Base-by-base conservation (phyloP, 1,140 invertebrate genomes). In the Drosophila triauraria region DNA sequence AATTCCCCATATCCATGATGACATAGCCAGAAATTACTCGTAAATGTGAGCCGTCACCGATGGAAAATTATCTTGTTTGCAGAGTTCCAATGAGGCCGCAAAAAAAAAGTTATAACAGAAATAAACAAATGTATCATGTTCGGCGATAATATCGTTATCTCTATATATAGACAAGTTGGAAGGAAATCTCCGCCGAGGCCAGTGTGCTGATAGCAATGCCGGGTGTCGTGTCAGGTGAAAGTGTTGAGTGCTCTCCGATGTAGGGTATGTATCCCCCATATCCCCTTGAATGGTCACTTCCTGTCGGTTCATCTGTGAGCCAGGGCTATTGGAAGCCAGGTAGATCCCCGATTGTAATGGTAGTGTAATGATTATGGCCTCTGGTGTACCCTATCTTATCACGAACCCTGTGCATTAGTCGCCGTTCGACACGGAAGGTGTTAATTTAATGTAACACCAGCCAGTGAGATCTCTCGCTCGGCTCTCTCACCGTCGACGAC, bases 91-190 rank as follows among this genome's bases (percentile, higher is more conserved):
- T 60, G 13, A 27, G 43, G 23, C 63, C 35, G 57, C 32, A 13
- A 23, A 54, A 23, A 38, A 53, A 60, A 57, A 70, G 25, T 15
- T 46, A 75, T 17, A 68, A 30, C 42, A 78, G 42, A 61, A 76
- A 54, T 58, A 81, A 83, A 81, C 77, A 84, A 82, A 87, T 90
- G 74, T 90, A 81, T 88, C 84, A 81, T 84, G 58, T 81, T 84
- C 51, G 68, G 47, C 42, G 76, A 88, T 83, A 87, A 83, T 67
- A 82, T 76, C 51, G 50, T 90, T 88, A 88, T 90, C 84, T 68
- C 13, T 15, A 15, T n/a, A 43, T 61, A 71, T 75, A 80, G 85
- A 87, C 84, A 87, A 50, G 60, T 32, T 62, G 54, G 78, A 69
- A 63, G 46, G 51, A 50, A 67, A 72, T 62, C 68, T 35, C 20